These are phyloP conservation scores for Pangasius sanitwongsei DNA, from an alignment of 2,797 vertebrate species.

Conservation along the genomic window DNA sequence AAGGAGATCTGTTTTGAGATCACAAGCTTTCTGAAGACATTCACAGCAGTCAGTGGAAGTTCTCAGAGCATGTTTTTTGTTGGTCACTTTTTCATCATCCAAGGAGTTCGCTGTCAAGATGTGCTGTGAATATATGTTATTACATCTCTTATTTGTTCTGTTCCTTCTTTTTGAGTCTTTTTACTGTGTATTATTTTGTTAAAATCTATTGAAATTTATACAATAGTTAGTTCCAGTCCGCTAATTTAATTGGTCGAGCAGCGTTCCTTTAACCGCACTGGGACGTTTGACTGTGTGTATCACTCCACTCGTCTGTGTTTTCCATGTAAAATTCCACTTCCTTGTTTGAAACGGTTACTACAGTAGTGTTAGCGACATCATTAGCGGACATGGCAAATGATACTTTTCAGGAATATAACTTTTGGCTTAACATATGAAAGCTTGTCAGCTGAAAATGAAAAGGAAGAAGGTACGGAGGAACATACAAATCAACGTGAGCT, in stretches of 20 bases:
- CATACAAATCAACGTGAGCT: not conserved
- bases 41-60: constrained; percentile 25
- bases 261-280: not conserved
- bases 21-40: constrained; percentile 11
- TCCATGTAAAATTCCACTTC: not conserved
- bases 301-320: not conserved
- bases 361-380: not conserved
- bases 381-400: not conserved
- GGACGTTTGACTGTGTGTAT: not conserved
- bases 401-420: not conserved
- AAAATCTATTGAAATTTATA: not conserved
- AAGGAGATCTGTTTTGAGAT: constrained; percentile 18
- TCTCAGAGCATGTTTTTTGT: constrained; percentile 35
- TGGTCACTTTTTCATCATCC: constrained; percentile 28
- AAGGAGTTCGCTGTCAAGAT: constrained; percentile 20
- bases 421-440: not conserved
- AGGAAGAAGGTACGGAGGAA: not conserved
- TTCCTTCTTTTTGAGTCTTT: not conserved
- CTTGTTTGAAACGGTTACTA: not conserved
- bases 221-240: not conserved
- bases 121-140: constrained; percentile 42
- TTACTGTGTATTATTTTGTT: not conserved
- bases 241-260: not conserved
- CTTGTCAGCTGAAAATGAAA: not conserved
- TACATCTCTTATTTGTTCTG: not conserved